These are phyloP conservation scores for Aldabrachelys gigantea DNA, from an alignment of 2,113 vertebrate species.

Conservation along the genomic window DNA sequence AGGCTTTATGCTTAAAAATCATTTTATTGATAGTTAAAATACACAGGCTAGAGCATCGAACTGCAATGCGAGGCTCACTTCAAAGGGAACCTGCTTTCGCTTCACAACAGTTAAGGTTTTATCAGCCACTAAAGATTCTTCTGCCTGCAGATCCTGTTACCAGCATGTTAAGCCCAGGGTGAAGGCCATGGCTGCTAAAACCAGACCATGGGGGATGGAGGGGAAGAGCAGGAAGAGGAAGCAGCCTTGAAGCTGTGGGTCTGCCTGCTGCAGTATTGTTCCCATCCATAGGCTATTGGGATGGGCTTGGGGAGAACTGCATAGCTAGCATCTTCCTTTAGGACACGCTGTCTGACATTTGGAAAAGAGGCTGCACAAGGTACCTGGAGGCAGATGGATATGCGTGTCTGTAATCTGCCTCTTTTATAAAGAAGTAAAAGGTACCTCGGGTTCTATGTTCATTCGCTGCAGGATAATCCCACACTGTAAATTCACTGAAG, in stretches of 20 bases:
- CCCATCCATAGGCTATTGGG: neutral
- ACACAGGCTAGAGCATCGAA: constrained; percentile 32
- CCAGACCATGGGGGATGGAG: neutral
- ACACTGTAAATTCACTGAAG: accelerated
- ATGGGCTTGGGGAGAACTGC: neutral
- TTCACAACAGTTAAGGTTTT: constrained; percentile 55
- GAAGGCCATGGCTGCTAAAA: constrained; percentile 9
- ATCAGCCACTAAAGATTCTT: constrained; percentile 65
- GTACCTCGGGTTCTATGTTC: accelerated
- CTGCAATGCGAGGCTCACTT: constrained; percentile 57
- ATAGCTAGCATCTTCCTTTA: accelerated
- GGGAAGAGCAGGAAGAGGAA: neutral
- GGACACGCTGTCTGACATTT: accelerated
- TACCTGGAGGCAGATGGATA: neutral
- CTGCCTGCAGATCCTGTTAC: constrained; percentile 71
- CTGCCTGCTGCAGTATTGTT: neutral
- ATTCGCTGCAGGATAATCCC: neutral
- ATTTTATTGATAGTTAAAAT: constrained; percentile 69
- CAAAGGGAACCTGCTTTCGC: constrained; percentile 61
- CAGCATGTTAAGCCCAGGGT: neutral
- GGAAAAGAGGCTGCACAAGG: neutral
- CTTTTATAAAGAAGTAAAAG: neutral
- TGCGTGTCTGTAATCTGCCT: neutral
- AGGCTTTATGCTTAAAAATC: constrained; percentile 70
- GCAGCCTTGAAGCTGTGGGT: neutral